phyloP scores from a whole-genome alignment of 2,113 vertebrate genomes.

The Actenoides lindsayi region DNA sequence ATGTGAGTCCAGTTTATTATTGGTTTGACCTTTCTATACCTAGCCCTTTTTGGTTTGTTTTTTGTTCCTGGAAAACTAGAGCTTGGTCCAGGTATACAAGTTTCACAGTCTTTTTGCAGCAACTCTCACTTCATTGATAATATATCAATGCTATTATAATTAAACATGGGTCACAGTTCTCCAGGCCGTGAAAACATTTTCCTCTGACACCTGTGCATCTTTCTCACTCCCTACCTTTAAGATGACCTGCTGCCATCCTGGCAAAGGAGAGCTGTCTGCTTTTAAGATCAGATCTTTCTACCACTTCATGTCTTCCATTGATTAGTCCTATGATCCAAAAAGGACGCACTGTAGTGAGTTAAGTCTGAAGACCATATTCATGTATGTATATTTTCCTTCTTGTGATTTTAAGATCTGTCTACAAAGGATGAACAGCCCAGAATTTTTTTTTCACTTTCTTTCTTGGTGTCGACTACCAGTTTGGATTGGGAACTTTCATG shows the following conservation, averaged over 20 bases:
- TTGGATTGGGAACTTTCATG: background rate
- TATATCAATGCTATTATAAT: background rate
- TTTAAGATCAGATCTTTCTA: background rate
- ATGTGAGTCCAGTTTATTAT: background rate
- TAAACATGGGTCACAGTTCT: background rate
- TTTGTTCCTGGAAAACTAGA: constrained; percentile 9
- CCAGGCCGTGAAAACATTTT: background rate
- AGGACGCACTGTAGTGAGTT: background rate
- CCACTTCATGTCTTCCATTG: background rate
- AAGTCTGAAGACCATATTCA: background rate
- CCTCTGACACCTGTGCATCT: background rate
- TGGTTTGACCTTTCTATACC: background rate
- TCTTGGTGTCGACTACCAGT: background rate
- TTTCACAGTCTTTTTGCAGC: background rate
- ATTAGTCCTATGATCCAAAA: background rate
- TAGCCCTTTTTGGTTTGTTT: background rate
- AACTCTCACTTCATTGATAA: background rate
- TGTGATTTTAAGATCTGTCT: background rate
- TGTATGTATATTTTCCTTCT: background rate
- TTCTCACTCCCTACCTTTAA: background rate
- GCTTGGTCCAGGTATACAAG: background rate
- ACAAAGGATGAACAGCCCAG: background rate
- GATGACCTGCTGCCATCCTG: background rate
- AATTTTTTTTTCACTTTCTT: background rate
- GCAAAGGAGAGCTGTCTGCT: background rate